phyloP scores from a whole-genome alignment of 2,113 vertebrate species.

The Todiramphus chloris region DNA sequence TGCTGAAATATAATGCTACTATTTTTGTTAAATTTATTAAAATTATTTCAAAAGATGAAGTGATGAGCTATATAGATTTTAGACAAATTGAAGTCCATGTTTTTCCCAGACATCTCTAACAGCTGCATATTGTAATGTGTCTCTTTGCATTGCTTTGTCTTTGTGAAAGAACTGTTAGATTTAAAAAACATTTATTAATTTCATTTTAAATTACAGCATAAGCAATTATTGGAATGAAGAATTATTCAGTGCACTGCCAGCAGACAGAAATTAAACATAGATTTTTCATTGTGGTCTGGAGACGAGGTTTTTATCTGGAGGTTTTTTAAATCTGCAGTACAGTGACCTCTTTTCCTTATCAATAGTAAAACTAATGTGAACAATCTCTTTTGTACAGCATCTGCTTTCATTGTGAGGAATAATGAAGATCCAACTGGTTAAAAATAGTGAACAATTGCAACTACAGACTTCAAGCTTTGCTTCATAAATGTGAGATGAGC shows the following conservation, averaged over 20 bases:
- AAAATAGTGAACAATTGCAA: neutral
- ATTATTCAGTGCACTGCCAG: neutral
- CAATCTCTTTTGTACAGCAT: neutral
- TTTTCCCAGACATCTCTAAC: neutral
- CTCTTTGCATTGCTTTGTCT: neutral
- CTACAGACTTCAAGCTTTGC: neutral
- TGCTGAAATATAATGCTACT: neutral
- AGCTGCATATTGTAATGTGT: neutral
- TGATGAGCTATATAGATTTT: neutral
- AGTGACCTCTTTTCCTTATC: neutral
- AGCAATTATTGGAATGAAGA: neutral
- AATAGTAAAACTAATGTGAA: neutral
- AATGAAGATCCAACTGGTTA: slow-evolving; percentile 1
- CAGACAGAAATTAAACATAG: neutral
- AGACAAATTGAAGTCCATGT: neutral
- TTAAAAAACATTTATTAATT: neutral
- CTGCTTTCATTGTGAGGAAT: neutral
- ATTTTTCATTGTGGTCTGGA: neutral
- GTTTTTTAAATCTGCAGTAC: neutral
- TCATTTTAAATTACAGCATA: neutral
- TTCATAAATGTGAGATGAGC: neutral
- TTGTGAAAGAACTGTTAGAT: neutral
- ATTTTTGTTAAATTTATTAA: neutral
- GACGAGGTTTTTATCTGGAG: neutral
- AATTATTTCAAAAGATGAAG: neutral